phyloP scores from a whole-genome alignment of 1,140 invertebrate species.

The Ganaspis sp. region DNA sequence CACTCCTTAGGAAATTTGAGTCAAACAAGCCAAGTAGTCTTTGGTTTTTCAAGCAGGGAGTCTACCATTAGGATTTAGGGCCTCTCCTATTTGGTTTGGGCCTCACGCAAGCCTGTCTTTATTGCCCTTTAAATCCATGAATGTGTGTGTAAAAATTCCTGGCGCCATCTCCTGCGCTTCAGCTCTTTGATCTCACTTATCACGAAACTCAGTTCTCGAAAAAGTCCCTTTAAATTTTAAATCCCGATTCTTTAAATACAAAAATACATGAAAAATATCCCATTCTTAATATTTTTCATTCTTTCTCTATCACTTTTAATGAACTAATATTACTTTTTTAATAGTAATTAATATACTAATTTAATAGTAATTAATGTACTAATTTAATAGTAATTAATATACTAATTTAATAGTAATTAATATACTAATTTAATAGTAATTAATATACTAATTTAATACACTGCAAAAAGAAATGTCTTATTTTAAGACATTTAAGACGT shows the following conservation, averaged over 20 bases:
- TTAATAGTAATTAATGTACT: no score
- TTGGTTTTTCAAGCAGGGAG: neutral
- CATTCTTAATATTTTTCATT: no score
- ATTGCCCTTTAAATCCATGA: neutral
- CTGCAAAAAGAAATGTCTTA: no score
- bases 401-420: no score
- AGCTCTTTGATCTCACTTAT: constrained; percentile 1
- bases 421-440: no score
- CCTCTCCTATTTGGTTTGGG: neutral
- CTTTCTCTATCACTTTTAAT: no score
- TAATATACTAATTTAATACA: no score
- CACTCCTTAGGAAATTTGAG: constrained; percentile 14
- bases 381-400: no score
- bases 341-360: no score
- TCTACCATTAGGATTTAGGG: neutral
- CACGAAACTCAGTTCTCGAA: neutral
- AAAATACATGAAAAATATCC: neutral
- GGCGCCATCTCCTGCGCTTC: neutral
- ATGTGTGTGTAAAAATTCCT: neutral
- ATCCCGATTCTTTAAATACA: neutral
- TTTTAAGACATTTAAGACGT: no score
- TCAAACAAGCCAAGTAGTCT: neutral
- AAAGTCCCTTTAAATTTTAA: neutral
- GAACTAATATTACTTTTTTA: no score
- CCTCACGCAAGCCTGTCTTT: constrained; percentile 14